Evolutionary conservation across 1,140 invertebrate species (phyloP).

Genomic region (Heliconius hermathena): DNA sequence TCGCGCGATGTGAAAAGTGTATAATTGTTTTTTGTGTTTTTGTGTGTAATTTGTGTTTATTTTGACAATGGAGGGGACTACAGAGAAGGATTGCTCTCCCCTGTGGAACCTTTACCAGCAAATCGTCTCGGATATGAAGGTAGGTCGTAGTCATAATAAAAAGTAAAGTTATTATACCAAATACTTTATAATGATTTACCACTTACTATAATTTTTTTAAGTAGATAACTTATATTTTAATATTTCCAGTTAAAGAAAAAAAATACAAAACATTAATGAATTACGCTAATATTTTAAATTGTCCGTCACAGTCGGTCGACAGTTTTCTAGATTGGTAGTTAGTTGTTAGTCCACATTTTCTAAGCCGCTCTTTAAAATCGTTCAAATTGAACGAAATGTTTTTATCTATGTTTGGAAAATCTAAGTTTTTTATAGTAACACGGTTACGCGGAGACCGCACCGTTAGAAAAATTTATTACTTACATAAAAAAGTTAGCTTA

Average conservation of each 20-base stretch:
- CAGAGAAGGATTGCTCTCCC: slow-evolving; percentile 80
- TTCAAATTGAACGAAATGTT: slow-evolving; percentile 52
- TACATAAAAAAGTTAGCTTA: background rate
- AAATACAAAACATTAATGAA: background rate
- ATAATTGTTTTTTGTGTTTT: slow-evolving; percentile 65
- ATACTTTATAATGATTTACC: background rate
- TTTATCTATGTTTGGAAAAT: slow-evolving; percentile 32
- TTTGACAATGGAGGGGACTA: slow-evolving; percentile 79
- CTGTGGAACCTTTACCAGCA: slow-evolving; percentile 80
- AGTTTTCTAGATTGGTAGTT: slow-evolving; percentile 28
- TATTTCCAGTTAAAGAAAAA: background rate
- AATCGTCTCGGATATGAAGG: slow-evolving; percentile 81
- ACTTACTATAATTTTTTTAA: background rate
- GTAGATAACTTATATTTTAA: background rate
- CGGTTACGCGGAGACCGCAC: slow-evolving; percentile 26
- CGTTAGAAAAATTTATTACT: slow-evolving; percentile 22
- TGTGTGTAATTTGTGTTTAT: slow-evolving; percentile 59
- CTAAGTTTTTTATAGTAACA: slow-evolving; percentile 31
- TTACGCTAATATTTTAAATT: slow-evolving; percentile 30
- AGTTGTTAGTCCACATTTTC: slow-evolving; percentile 45
- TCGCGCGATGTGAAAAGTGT: slow-evolving; percentile 55
- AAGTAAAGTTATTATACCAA: background rate
- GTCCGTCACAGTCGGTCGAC: slow-evolving; percentile 39
- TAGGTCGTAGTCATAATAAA: slow-evolving; percentile 48
- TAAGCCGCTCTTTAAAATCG: slow-evolving; percentile 57